phyloP scores from a whole-genome alignment of 2,888 invertebrate species.

The Aphrophora alni region DNA sequence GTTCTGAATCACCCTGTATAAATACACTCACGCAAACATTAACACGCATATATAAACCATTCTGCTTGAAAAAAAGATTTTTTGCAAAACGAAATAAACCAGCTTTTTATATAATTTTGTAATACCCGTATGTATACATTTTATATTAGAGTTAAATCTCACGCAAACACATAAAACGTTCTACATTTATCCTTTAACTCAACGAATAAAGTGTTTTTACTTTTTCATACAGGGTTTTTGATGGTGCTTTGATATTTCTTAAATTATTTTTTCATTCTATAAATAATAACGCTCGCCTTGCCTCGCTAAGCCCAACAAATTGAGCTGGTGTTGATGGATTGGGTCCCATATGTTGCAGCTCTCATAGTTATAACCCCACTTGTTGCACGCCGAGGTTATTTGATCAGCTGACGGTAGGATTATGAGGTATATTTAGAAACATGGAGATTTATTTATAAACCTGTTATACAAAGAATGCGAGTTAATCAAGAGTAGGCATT shows the following conservation, averaged over 20 bases:
- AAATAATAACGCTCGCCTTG: no score
- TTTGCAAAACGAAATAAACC: no score
- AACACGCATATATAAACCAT: no score
- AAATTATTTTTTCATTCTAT: not conserved
- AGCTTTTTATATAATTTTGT: no score
- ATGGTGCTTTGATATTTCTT: slow-evolving; percentile 7
- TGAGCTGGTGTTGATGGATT: not conserved
- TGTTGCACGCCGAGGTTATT: not conserved
- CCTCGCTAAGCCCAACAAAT: not conserved
- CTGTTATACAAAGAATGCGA: not conserved
- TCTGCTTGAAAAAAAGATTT: no score
- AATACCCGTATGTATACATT: no score
- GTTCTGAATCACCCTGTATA: no score
- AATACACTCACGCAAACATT: no score
- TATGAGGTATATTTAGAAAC: not conserved
- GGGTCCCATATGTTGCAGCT: not conserved
- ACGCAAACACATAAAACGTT: not conserved
- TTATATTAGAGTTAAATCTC: no score
- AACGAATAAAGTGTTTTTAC: not conserved
- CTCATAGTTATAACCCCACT: not conserved
- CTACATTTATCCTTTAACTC: no score
- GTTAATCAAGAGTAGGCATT: no score
- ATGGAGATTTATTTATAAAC: not conserved
- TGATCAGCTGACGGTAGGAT: not conserved
- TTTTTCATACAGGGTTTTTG: not conserved